Percentiles rank a stretch among this genome's conserved stretches.
Conservation (phyloP, 2,797 vertebrate genomes). For the Antennarius maculatus region DNA sequence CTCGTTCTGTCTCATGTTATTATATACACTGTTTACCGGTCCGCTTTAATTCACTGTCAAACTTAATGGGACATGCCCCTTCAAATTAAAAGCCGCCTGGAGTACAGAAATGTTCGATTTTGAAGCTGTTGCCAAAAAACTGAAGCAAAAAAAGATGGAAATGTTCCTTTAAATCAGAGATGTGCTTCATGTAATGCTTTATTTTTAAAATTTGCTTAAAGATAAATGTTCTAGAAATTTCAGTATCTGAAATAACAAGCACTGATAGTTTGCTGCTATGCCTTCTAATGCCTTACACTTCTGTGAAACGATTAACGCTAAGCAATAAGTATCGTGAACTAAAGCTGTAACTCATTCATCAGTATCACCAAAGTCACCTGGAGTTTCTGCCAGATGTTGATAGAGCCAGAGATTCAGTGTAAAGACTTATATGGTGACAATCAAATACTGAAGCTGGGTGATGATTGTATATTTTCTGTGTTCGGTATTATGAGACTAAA, state of each 20-base stretch:
- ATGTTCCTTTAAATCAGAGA: not conserved
- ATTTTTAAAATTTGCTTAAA: not conserved
- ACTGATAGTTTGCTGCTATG: constrained; percentile 22
- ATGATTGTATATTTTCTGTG: constrained; percentile 2
- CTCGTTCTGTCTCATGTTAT: too few species aligned
- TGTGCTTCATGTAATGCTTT: not conserved
- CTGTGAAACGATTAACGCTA: constrained; percentile 10
- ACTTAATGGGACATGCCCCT: too few species aligned
- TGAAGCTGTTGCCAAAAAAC: not conserved
- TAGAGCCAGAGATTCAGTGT: constrained; percentile 14
- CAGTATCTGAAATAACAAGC: constrained; percentile 1
- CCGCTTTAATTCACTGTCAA: too few species aligned
- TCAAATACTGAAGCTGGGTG: not conserved
- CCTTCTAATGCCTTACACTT: constrained; percentile 52
- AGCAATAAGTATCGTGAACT: not conserved
- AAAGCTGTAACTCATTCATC: not conserved
- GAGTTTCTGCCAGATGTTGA: constrained; percentile 52
- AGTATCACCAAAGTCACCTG: constrained; percentile 24
- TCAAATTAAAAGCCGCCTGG: too few species aligned
- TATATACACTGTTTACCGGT: too few species aligned
- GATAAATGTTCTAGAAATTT: not conserved
- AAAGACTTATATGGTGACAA: constrained; percentile 1
- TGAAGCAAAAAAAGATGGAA: constrained; percentile 6
- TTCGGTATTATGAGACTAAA: not conserved
- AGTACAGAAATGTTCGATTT: too few species aligned